These are phyloP conservation scores for Botia almorhae DNA, from an alignment of 2,797 vertebrate species.

Conservation along the genomic window DNA sequence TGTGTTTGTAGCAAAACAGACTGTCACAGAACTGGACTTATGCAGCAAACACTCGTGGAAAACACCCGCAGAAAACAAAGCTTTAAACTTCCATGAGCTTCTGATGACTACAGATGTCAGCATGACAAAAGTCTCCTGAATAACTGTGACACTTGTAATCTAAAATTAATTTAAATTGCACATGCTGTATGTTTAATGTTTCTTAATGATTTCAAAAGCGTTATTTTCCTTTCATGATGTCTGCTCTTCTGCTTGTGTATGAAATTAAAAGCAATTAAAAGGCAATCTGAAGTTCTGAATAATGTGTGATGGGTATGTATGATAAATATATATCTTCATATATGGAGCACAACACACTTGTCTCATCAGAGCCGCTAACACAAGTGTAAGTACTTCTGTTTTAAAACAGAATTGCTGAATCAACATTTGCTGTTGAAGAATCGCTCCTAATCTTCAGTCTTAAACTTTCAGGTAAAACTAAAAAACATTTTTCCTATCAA, in stretches of 20 bases:
- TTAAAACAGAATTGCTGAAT: too few species aligned
- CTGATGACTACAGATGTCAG: not conserved
- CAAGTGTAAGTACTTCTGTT: too few species aligned
- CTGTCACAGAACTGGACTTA: not conserved
- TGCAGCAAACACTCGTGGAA: not conserved
- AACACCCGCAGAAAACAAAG: not conserved
- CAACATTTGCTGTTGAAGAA: too few species aligned
- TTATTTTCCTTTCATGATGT: not conserved
- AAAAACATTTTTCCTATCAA: too few species aligned
- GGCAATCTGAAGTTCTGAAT: not conserved
- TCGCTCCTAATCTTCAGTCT: too few species aligned
- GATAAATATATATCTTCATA: too few species aligned
- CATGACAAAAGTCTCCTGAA: not conserved
- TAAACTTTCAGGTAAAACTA: too few species aligned
- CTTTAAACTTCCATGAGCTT: not conserved
- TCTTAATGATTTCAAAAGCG: not conserved
- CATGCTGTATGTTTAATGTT: not conserved
- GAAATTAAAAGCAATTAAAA: slow-evolving; percentile 17
- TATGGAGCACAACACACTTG: too few species aligned
- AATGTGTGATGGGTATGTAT: too few species aligned
- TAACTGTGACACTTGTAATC: not conserved
- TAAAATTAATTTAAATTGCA: not conserved
- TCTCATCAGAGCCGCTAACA: too few species aligned
- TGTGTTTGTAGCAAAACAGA: slow-evolving; percentile 56
- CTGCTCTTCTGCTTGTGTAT: not conserved